Evolutionary conservation across 2,888 invertebrate genomes (phyloP).

Genomic region (Smittia sp.): DNA sequence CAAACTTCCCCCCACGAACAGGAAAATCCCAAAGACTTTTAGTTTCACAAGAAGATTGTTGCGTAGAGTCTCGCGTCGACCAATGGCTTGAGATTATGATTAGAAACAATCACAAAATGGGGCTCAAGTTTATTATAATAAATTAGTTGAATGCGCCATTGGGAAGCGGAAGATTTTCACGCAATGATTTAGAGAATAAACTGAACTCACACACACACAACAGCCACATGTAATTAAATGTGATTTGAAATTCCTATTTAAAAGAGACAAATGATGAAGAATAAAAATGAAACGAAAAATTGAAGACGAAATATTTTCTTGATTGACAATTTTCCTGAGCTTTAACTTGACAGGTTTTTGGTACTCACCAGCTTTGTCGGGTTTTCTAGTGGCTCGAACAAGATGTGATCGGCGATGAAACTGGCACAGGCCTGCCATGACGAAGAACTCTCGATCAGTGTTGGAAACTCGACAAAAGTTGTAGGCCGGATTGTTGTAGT

Average conservation of each 20-base stretch:
- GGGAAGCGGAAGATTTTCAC: neutral
- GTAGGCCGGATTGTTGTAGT: constrained; percentile 80
- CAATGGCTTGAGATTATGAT: no score
- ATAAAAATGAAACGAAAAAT: constrained; percentile 28
- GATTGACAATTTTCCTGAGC: neutral
- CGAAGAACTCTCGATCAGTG: constrained; percentile 57
- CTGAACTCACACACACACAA: neutral
- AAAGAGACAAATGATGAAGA: constrained; percentile 1
- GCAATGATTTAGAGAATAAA: neutral
- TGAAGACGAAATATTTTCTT: neutral
- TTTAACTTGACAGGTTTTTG: neutral
- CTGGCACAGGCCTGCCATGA: constrained; percentile 71
- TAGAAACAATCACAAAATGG: no score
- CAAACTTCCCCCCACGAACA: no score
- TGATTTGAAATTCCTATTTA: constrained; percentile 35
- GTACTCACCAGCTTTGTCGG: constrained; percentile 65
- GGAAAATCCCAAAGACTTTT: no score
- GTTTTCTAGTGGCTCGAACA: constrained; percentile 67
- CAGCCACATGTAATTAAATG: constrained; percentile 12
- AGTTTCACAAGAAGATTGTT: no score
- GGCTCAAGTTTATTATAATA: no score
- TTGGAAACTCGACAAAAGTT: constrained; percentile 63
- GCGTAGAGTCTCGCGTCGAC: no score
- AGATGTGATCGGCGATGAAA: constrained; percentile 75
- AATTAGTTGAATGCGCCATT: neutral